Conservation (phyloP, 2,888 invertebrate genomes). For the Drosophila emarginata region DNA sequence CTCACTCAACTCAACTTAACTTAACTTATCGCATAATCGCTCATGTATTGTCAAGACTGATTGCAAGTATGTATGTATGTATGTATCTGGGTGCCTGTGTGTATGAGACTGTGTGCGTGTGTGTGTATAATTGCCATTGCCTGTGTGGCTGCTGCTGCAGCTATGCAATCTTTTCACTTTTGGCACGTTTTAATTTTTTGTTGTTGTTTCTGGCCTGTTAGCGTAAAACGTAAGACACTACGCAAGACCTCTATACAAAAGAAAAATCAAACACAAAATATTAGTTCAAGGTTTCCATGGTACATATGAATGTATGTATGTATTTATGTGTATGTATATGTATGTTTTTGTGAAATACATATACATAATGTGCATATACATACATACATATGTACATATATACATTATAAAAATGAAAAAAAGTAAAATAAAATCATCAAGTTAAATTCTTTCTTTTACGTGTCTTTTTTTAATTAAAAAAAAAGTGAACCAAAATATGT, state of each 20-base stretch:
- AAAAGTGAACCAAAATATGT: no score
- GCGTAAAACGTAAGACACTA: constrained; percentile 38
- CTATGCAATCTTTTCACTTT: constrained; percentile 47
- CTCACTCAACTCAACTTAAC: constrained; percentile 45
- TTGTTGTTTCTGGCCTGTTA: constrained; percentile 15
- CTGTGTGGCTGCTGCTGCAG: constrained; percentile 22
- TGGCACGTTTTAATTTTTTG: constrained; percentile 38
- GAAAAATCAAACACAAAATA: constrained; percentile 1
- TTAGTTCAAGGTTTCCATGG: constrained; percentile 10
- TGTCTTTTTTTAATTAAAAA: no score
- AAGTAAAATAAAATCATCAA: no score
- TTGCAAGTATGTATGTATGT: no score
- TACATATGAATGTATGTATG: background rate
- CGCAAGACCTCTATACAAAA: constrained; percentile 18
- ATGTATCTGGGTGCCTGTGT: constrained; percentile 3
- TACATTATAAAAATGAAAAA: no score
- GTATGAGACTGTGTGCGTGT: constrained; percentile 1
- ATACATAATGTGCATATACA: background rate
- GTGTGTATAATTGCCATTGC: constrained; percentile 1
- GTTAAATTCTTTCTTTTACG: no score
- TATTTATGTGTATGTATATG: background rate
- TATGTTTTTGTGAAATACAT: no score
- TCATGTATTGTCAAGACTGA: constrained; percentile 69
- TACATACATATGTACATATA: background rate
- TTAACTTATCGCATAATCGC: constrained; percentile 75